Base-by-base conservation (phyloP, 2,797 vertebrate genomes). In the Acanthurus lineatus region DNA sequence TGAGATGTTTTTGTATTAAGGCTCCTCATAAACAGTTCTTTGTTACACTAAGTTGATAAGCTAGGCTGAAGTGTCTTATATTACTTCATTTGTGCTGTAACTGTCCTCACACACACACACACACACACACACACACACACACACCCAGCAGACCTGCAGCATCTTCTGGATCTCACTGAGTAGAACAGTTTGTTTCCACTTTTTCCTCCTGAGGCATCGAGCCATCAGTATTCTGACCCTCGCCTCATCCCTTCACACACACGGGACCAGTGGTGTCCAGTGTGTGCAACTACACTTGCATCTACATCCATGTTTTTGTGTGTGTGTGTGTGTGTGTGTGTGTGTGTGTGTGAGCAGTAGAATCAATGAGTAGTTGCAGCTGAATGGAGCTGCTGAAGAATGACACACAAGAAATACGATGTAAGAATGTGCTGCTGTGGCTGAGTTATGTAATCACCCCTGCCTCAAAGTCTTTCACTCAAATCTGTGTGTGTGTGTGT, bases 371-470 rank as follows among this genome's bases (percentile, higher is more conserved):
- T 9, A 12, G 38, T 52, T 83, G 66, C 58, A 68, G 76, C 60
- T 89, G 76, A 89, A 85, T 81, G 85, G 70, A 57, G 53, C 79
- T 49, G 75, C 52, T 82, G 60, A 88, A 77, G 77, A 92, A 69
- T 83, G 84, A 86, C 85, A 87, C 87, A 87, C 59, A 83, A 76
- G 69, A 77, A 86, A 86, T 66, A 82, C 92, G 88, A 91, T 92
- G 90, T 89, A 93, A 91, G 84, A 87, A 86, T 83, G 86, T 82
- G 81, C 86, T 70, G 61, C 67, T 69, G 69, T 84, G 19, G 14
- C 67, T 3, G 3, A 17, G 68, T 93, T 90, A 91, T 70, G 44
- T 90, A 93, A 94, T 86, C 56, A 40, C 38, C 38, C 9, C 25
- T 48, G 74, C 78, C 79, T 59, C 25, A 9, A 49, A 83, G 79